Evolutionary conservation across 2,888 invertebrate species (phyloP).

Genomic region (Eristalis tenax): DNA sequence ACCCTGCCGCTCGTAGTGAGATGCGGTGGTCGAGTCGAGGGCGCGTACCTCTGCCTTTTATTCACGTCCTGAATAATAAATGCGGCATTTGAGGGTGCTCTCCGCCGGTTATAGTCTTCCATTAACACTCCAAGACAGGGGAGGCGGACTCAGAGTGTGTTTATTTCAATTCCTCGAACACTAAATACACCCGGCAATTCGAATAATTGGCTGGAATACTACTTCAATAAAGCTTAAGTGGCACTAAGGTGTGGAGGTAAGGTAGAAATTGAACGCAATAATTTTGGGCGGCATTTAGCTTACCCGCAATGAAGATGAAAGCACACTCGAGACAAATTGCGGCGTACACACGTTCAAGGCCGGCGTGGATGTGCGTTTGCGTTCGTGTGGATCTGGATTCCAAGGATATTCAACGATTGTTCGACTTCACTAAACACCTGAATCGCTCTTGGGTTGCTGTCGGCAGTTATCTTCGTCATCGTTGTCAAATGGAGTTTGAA

Average conservation of each 20-base stretch:
- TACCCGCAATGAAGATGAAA: conserved; percentile 9
- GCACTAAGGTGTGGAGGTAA: conserved; percentile 59
- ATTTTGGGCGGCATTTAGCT: not conserved
- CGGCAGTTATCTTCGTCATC: conserved; percentile 3
- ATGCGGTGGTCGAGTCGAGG: not conserved
- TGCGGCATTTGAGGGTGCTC: conserved; percentile 41
- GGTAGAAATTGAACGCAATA: conserved; percentile 34
- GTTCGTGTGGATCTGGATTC: not conserved
- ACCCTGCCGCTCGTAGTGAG: not conserved
- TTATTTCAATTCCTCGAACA: conserved; percentile 64
- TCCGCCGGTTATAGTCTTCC: conserved; percentile 38
- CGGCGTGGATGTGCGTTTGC: not conserved
- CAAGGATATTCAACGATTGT: conserved; percentile 30
- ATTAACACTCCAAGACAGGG: conserved; percentile 19
- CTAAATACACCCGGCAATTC: conserved; percentile 62
- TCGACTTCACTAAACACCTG: conserved; percentile 27
- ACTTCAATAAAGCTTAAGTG: conserved; percentile 63
- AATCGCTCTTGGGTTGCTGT: not conserved
- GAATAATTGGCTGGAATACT: conserved; percentile 55
- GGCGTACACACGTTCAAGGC: not conserved
- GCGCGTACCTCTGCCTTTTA: conserved; percentile 21
- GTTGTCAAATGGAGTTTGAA: conserved; percentile 27
- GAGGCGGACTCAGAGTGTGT: conserved; percentile 23
- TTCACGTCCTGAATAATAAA: conserved; percentile 63
- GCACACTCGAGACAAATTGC: conserved; percentile 36